phyloP scores from a whole-genome alignment of 2,113 vertebrate species.

The Garra rufa region DNA sequence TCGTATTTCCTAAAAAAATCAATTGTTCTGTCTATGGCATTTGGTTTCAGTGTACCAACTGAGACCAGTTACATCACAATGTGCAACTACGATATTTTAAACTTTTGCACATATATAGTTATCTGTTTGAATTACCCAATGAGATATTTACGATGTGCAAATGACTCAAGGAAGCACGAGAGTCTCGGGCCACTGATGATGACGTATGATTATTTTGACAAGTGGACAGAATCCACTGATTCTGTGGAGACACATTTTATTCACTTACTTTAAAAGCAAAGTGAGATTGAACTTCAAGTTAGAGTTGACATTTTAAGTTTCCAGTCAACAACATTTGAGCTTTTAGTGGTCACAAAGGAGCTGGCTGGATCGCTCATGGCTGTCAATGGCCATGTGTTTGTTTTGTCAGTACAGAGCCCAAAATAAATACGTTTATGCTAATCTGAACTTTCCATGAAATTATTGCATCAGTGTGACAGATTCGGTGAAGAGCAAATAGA shows the following conservation, averaged over 20 bases:
- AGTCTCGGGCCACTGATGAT: conserved; percentile 53
- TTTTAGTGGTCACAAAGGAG: conserved; percentile 54
- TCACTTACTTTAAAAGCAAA: conserved; percentile 34
- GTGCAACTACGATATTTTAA: background rate
- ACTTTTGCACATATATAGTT: background rate
- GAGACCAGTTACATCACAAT: background rate
- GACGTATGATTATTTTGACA: conserved; percentile 48
- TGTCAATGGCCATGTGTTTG: conserved; percentile 51
- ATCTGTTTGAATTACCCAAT: conserved; percentile 17
- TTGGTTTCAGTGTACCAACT: background rate
- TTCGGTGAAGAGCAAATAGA: conserved; percentile 24
- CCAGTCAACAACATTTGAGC: conserved; percentile 54
- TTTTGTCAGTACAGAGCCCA: conserved; percentile 49
- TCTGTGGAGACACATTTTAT: conserved; percentile 37
- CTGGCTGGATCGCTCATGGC: conserved; percentile 53
- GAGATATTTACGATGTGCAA: conserved; percentile 51
- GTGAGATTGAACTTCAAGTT: conserved; percentile 39
- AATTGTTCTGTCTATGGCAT: conserved; percentile 12
- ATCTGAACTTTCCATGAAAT: conserved; percentile 58
- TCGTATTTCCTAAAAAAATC: conserved; percentile 8
- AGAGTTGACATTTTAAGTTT: conserved; percentile 51
- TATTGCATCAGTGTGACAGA: conserved; percentile 53
- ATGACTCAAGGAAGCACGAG: conserved; percentile 50
- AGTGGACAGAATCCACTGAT: conserved; percentile 31
- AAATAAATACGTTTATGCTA: conserved; percentile 59